Evolutionary conservation across 2,113 vertebrate genomes (phyloP), one percentile per base, ranked within the genome.

Genomic region (Mionectes macconnelli): DNA sequence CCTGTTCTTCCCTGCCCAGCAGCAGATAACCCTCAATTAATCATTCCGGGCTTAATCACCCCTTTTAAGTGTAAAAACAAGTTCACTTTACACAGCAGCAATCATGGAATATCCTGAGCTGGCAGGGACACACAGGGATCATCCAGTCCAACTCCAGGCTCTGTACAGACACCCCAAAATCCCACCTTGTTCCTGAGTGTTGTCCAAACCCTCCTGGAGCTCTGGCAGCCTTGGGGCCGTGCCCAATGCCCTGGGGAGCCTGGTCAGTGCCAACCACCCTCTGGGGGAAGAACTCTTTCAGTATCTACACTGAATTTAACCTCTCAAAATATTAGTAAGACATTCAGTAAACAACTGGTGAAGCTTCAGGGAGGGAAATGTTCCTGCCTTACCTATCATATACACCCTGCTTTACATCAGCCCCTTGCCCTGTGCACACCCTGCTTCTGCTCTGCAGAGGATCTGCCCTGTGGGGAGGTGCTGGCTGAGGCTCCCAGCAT

Each of bases 351-450:
- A 60, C 57, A 60, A 37, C 57, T 60, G 35, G 35, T 27, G 69
- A 44, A 64, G 63, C 44, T 24, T 17, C 39, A 27, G n/a, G 55
- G n/a, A 55, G 35, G 22, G 47, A 60, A 35, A 3, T 2, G 14
- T 33, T 40, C n/a, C 10, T 31, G 23, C 76, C 76, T 40, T 21
- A 7, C 0, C 0, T 8, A 4, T 27, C 14, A 4, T 0, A 33
- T 1, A 18, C 8, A 3, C 19, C 25, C 49, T 14, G 62, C 55
- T 45, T 57, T 57, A 9, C 9, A 23, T 15, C 55, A 57, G 33
- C 33, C n/a, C 23, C 21, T 15, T 4, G 18, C 42, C 50, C 25
- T 8, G 10, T 0, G 14, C 2, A 22, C 64, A 8, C 28, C 30
- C 52, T 31, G 44, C 39, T 27, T 11, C 35, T 6, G 3, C 42